phyloP scores from a whole-genome alignment of 2,888 invertebrate species.

The Sinohyriopsis cumingii region DNA sequence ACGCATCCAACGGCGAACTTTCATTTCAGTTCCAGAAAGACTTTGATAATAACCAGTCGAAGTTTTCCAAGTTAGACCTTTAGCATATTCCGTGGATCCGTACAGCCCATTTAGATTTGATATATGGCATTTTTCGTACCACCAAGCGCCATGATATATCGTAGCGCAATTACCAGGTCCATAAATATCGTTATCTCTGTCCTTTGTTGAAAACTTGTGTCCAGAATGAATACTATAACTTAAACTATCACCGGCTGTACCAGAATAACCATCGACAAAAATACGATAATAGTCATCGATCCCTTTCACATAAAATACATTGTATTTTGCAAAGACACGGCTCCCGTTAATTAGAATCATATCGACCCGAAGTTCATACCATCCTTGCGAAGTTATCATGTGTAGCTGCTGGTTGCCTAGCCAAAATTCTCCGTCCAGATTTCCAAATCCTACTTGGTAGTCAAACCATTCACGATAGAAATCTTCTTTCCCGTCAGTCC shows the following conservation, averaged over 20 bases:
- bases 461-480: constrained; percentile 21
- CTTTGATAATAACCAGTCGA: too few relatives aligned
- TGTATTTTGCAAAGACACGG: constrained; percentile 11
- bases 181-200: too few relatives aligned
- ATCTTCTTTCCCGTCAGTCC: not conserved
- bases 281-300: constrained; percentile 7
- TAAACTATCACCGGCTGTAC: constrained; percentile 13
- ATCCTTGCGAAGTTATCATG: constrained; percentile 8
- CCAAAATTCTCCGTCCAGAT: constrained; percentile 15
- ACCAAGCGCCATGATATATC: too few relatives aligned
- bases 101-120: too few relatives aligned
- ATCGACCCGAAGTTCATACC: constrained; percentile 19
- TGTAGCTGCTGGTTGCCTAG: constrained; percentile 18
- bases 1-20: too few relatives aligned
- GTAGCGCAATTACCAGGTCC: too few relatives aligned
- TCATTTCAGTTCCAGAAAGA: too few relatives aligned
- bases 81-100: too few relatives aligned
- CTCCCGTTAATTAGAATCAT: constrained; percentile 1
- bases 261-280: constrained; percentile 10
- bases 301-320: constrained; percentile 7
- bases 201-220: too few relatives aligned
- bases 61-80: too few relatives aligned
- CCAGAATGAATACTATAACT: too few relatives aligned
- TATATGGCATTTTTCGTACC: too few relatives aligned
- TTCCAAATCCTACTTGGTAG: constrained; percentile 20